Conservation (phyloP, 2,888 invertebrate genomes). For the Aleiodes alternator region DNA sequence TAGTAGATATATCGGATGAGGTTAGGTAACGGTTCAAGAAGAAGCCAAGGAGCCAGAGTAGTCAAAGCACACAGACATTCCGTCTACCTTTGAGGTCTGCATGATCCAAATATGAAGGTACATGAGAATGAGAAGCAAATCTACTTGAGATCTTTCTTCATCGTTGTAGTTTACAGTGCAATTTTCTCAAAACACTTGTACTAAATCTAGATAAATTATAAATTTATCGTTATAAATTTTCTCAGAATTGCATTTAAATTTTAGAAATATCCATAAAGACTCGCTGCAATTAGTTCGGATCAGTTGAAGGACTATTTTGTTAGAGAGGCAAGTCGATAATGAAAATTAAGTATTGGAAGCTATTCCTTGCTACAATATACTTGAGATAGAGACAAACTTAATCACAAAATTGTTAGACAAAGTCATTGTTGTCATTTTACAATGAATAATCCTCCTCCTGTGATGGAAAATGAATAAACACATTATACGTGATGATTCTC, state of each 20-base stretch:
- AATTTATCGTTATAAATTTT: too few relatives aligned
- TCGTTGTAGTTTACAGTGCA: too few relatives aligned
- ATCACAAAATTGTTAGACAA: neutral
- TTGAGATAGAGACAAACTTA: too few relatives aligned
- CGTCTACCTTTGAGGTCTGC: slow-evolving; percentile 59
- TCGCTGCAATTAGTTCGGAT: neutral
- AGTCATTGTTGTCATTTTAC: neutral
- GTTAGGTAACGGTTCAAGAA: slow-evolving; percentile 71
- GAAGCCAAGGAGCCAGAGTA: slow-evolving; percentile 62
- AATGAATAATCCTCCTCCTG: too few relatives aligned
- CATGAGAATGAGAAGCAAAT: slow-evolving; percentile 13
- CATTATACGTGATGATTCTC: too few relatives aligned
- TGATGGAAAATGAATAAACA: too few relatives aligned
- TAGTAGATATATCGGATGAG: slow-evolving; percentile 57
- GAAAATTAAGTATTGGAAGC: neutral
- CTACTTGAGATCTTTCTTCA: neutral
- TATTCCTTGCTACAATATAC: too few relatives aligned
- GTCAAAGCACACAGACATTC: slow-evolving; percentile 64
- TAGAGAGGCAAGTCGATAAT: neutral
- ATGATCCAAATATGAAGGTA: slow-evolving; percentile 29
- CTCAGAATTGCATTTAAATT: too few relatives aligned
- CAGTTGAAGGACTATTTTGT: neutral
- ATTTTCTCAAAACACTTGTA: too few relatives aligned
- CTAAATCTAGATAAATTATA: too few relatives aligned
- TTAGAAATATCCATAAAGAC: too few relatives aligned